Conservation (phyloP, 2,888 invertebrate species). For the Xestoiulus laeticollis region DNA sequence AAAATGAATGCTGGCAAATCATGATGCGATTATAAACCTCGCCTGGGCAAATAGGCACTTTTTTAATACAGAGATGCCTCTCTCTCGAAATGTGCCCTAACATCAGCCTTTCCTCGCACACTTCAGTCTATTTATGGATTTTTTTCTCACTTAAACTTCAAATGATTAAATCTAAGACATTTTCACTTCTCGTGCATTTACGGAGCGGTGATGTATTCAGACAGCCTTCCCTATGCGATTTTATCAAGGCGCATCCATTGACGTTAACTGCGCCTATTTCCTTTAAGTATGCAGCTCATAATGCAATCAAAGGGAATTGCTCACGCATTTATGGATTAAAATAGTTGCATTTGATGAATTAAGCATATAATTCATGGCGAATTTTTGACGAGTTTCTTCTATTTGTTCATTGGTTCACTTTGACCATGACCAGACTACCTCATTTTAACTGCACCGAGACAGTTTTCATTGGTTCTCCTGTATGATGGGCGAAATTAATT, state of each 20-base stretch:
- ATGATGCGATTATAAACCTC: conserved; percentile 29
- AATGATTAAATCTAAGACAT: conserved; percentile 37
- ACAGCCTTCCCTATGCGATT: background rate
- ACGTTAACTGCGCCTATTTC: background rate
- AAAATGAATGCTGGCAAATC: conserved; percentile 37
- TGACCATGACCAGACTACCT: too few relatives aligned
- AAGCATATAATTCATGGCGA: background rate
- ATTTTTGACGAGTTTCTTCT: background rate
- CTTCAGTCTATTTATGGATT: conserved; percentile 17
- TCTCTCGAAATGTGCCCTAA: background rate
- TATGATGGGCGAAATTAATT: too few relatives aligned
- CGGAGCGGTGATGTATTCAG: background rate
- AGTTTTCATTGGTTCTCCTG: too few relatives aligned
- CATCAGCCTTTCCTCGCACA: background rate
- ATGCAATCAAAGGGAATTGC: conserved; percentile 12
- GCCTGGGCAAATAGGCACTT: conserved; percentile 20
- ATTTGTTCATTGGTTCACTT: too few relatives aligned
- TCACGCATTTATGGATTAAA: conserved; percentile 8
- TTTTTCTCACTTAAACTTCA: background rate
- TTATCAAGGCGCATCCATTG: background rate
- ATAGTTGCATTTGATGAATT: background rate
- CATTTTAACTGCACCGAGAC: too few relatives aligned
- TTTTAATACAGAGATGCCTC: background rate
- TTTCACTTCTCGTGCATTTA: background rate
- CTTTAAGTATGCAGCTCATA: background rate